Base-by-base conservation (phyloP, 2,797 vertebrate species). In the Adrianichthys oophorus region DNA sequence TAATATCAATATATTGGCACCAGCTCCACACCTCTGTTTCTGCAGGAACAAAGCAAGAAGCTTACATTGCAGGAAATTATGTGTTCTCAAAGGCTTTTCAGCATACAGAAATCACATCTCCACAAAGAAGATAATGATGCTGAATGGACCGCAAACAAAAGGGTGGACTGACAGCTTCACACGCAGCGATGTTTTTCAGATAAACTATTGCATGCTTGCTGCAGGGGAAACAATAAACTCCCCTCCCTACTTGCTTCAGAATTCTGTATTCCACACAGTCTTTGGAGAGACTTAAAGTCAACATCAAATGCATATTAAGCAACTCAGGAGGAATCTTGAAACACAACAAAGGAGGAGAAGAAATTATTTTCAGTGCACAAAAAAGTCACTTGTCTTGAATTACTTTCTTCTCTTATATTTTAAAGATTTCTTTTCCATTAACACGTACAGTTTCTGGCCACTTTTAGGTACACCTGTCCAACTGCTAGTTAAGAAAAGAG, bases 141-240 rank as follows among this genome's bases (percentile, higher is more conserved):
- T 80, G 80, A 83, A 85, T 86, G 80, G 80, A 47, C 45, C 62
- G 41, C 82, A 68, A 72, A 89, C 74, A 87, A 89, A 84, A 84
- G 87, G 62, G 51, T 51, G 62, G 61, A 79, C 74, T 63, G 66
- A 62, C 76, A 56, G 77, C 74, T 72, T 75, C 65, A 64, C 53
- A 49, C 74, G 68, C 57, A 58, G 64, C 63, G 62, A 50, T 44
- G 75, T 72, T 70, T 81, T 71, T 82, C 76, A 80, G 66, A 84
- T 80, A 66, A 80, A 74, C 72, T 65, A 70, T 74, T 15, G 21
- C 56, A 26, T 10, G 47, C 58, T 74, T 67, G 56, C 62, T 61
- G 68, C 66, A 21, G 32, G 1, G 19, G 61, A 16, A 57, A 78
- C 76, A 83, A 78, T 72, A 57, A 63, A 65, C 56, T 62, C 60